These are phyloP conservation scores for Calephelis nemesis DNA, from an alignment of 1,140 invertebrate genomes.

Conservation along the genomic window DNA sequence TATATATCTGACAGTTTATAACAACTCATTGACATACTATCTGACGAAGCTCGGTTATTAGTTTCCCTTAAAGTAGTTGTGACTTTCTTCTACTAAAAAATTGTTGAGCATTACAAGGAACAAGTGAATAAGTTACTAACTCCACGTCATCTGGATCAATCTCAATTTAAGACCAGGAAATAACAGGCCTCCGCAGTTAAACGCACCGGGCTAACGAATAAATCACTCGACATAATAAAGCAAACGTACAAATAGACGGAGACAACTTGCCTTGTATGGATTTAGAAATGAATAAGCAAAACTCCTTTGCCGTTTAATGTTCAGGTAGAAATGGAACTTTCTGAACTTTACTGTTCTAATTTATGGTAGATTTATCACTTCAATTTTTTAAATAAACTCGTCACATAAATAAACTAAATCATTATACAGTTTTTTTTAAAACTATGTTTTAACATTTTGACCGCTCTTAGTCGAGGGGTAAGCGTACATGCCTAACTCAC, in stretches of 20 bases:
- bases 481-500: too few species aligned
- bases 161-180: conserved; percentile 74
- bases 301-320: conserved; percentile 22
- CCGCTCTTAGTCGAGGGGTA: too few species aligned
- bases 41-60: too few species aligned
- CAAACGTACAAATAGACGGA: conserved; percentile 59
- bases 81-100: too few species aligned
- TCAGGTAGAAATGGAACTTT: background rate
- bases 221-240: conserved; percentile 69
- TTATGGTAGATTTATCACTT: background rate
- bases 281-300: conserved; percentile 35
- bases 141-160: conserved; percentile 58
- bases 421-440: too few species aligned
- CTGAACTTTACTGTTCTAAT: background rate
- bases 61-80: background rate
- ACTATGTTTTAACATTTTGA: too few species aligned
- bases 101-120: conserved; percentile 5
- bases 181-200: conserved; percentile 69
- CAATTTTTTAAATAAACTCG: too few species aligned
- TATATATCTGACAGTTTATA: too few species aligned
- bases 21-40: too few species aligned
- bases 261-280: conserved; percentile 35
- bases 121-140: background rate
- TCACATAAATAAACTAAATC: too few species aligned
- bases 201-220: conserved; percentile 66